Base-by-base conservation (phyloP, 2,888 invertebrate genomes). In the Phytoseiulus persimilis region DNA sequence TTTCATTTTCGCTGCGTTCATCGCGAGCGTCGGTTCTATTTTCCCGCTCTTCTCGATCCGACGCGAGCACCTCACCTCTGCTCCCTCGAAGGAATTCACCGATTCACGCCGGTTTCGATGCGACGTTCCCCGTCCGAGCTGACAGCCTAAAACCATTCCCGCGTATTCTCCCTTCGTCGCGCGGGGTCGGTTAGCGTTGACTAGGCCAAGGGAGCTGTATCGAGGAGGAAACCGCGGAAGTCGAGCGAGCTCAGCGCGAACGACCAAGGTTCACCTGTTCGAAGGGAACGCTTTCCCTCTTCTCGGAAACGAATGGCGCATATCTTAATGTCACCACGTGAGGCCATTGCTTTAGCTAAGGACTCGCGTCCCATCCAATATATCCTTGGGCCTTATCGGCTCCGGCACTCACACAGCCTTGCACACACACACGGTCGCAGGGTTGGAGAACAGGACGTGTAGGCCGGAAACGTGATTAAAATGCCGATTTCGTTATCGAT, bases 281-380 rank as follows among this genome's bases (percentile, higher is more conserved):
- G 65, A 1, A 14, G 14, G 18, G 65, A 28, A 23, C 5, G 65
- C 5, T 65, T 65, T 65, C 28, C 65, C 65, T 39, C 65, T 23
- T 65, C 65, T 65, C 5, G 65, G 87, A 87, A 32, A 87, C 45
- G 39, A 45, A 32, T 28, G 45, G 87, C 39, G 87, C 87, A 87
- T 87, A 87, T 87, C 87, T 87, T 87, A 87, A 87, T 87, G 87
- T 32, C 28, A n/a, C 87, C 32, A 87, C 87, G 87, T 87, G 87
- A 87, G 32, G 87, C 87, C 31, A 87, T 87, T 87, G 65, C 65
- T 65, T 18, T 18, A 3, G 65, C 65, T 65, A 65, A 65, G 65
- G 65, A 65, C 65, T 65, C 65, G 9, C 5, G 65, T 65, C 65
- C 65, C 65, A 65, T 87, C 39, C 87, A 87, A 87, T 87, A 33